Base-by-base conservation (phyloP, 2,797 vertebrate species). In the Picus viridis region DNA sequence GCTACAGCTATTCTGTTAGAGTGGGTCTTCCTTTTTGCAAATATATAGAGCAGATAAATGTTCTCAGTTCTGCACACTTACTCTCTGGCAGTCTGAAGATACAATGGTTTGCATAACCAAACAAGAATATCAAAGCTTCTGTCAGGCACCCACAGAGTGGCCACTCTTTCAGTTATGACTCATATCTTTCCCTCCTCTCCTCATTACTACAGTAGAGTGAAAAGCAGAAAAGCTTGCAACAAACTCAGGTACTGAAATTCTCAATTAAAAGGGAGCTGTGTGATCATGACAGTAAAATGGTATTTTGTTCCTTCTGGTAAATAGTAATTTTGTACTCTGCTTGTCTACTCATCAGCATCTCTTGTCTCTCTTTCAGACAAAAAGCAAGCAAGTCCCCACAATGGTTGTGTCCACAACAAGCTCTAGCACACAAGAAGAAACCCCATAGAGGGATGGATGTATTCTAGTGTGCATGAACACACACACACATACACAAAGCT, bases 161-260 rank as follows among this genome's bases (percentile, higher is more conserved):
- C 76, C 80, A 76, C 45, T 94, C 80, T 85, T 94, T 94, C 79
- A 83, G 86, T 36, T 91, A 78, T 79, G 76, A 70, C 43, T 94
- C 75, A 72, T 12, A 2, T 87, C 81, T 85, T 85, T 73, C 58
- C 53, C 62, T 61, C 67, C 76, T 34, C 39, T 91, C 65, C 32
- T 92, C 58, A 30, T 94, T 89, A 90, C 57, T 79, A 88, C 53
- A 80, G 41, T n/a, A 95, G 64, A 90, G 59, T 24, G 61, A 83
- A 91, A 91, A 45, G 53, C 45, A 96, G 67, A 88, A 92, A 88
- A 88, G 16, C 57, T 61, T 86, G 43, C 73, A 91, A 81, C 12
- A 88, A 49, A 61, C 17, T 81, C 29, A 67, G 63, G 84, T 63
- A 73, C 56, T 49, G 62, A 57, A 83, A 43, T 57, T 58, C 74